Evolutionary conservation across 2,888 invertebrate species (phyloP), one percentile per base, ranked within the genome.

Genomic region (Ganaspis brasiliensis): DNA sequence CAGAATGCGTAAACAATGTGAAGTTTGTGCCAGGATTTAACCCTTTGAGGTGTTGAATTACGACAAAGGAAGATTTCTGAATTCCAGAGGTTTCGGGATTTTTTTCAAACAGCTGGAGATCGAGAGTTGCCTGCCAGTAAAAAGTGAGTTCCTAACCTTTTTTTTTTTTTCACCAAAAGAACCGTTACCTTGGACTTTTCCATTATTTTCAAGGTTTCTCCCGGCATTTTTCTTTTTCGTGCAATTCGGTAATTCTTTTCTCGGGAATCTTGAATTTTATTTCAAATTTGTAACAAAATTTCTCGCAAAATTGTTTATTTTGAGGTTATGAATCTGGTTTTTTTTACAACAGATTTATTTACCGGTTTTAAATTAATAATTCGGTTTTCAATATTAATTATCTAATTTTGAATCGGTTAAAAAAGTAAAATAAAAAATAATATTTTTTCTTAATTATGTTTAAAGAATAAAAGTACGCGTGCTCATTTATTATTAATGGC

Each of bases 61-160:
- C 61, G 19, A 35, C 35, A 61, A 59, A 19, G 9, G 9, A 61
- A 16, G 61, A 14, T 63, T 63, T 61, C 12, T 37, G 35, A 12
- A 8, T 31, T 6, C 10, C 8, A 37, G 1, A 37, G 14, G 37
- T 63, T 21, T 63, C 19, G 37, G 61, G 21, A 63, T 61, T 61
- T 61, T 37, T 63, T 35, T 52, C 4, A 19, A 40, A 63, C 61
- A 63, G 37, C 61, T 63, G 61, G 61, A 63, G 61, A 37, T 19
- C 37, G 35, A 19, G 19, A 12, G 21, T 37, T 37, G 19, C 37
- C 19, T 31, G n/a, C 16, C 24, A 16, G 12, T 19, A 63, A 37
- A 37, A 63, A 31, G 61, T 63, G 61, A 19, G 61, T 63, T 31
- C 31, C 16, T n/a, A 52, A 35, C 6, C n/a, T n/a, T n/a, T 26